Evolutionary conservation across 2,797 vertebrate species (phyloP), one percentile per base, ranked within the genome.

Genomic region (Heterohyrax brucei): DNA sequence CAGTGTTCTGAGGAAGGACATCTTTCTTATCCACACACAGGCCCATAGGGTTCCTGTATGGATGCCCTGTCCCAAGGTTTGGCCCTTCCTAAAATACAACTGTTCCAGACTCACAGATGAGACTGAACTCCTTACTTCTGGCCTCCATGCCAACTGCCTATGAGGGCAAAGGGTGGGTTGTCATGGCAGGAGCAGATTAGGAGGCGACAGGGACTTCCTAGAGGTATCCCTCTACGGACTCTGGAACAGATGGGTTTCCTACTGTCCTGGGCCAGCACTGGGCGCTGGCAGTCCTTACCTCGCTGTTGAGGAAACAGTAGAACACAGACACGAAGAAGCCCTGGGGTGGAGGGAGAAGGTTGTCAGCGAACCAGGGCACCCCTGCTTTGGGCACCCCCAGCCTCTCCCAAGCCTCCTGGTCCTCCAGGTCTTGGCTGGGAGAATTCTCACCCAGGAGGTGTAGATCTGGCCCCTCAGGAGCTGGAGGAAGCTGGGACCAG

Each of bases 281-380:
- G 66, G 59, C 22, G 39, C 72, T 16, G 1, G 0, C 5, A 66
- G 44, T 70, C 66, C 99, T 99, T 98, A 99, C 99, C 99, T 99
- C 99, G 0, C 99, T 99, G 98, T 99, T 99, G 97, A 99, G 98
- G 98, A 99, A 99, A 98, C 99, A 99, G 98, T 99, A 99, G 98
- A 99, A 99, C 82, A 99, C 99, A 0, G 99, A 99, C 90, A 99
- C 99, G 1, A 99, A 99, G 98, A 99, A 99, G 68, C 99, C 99
- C 99, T 99, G 98, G 33, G 24, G 46, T 18, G 39, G 78, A 96
- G 84, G 70, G 93, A 93, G 33, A 59, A 80, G 91, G 53, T 0
- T 0, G 85, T 94, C 86, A 92, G 18, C 68, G 76, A 48, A 1
- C 10, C 1, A 46, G 8, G 5, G 24, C 1, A 3, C 33, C 39